Evolutionary conservation across 2,797 vertebrate species (phyloP), one percentile per base, ranked within the genome.

Genomic region (Malurus leucopterus): DNA sequence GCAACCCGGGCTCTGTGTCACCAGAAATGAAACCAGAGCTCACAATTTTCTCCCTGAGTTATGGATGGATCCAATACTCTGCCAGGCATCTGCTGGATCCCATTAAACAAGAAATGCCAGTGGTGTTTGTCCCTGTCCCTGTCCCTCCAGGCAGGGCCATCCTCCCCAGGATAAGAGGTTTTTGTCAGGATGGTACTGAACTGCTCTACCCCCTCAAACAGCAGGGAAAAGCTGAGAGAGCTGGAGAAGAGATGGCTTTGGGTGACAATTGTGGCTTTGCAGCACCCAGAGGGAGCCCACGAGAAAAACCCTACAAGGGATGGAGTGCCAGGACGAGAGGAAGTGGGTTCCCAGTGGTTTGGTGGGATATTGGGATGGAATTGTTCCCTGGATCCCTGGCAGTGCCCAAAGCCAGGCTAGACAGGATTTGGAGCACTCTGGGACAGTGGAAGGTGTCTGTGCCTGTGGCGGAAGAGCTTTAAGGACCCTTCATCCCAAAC

Each of bases 141-240:
- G 2, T 7, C 64, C 74, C 34, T 20, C 13, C 84, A 53, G 34
- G 53, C 70, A 54, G 59, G 0, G 17, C 6, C 76, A 24, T 8
- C 75, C 24, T 17, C 7, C 44, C 15, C 24, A 2, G 36, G 0
- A 3, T 0, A 1, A 27, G 11, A 13, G 9, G n/a, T 12, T 41
- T 41, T 26, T 7, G n/a, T 6, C 49, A 41, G 57, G 27, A 19
- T 3, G 0, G 1, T 0, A 1, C 18, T 4, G 67, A 36, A 0
- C 73, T 36, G 26, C 47, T 54, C 55, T 6, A 1, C 8, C 1
- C 3, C 34, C 29, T 65, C 57, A 7, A n/a, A 2, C 2, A 3
- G 1, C 0, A 0, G 46, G 59, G 24, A 72, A 44, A 44, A 23
- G 24, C 32, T 58, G 74, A 29, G 24, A 34, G 9, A 34, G 13